Base-by-base conservation (phyloP, 2,888 invertebrate genomes). In the Bombylius discolor region DNA sequence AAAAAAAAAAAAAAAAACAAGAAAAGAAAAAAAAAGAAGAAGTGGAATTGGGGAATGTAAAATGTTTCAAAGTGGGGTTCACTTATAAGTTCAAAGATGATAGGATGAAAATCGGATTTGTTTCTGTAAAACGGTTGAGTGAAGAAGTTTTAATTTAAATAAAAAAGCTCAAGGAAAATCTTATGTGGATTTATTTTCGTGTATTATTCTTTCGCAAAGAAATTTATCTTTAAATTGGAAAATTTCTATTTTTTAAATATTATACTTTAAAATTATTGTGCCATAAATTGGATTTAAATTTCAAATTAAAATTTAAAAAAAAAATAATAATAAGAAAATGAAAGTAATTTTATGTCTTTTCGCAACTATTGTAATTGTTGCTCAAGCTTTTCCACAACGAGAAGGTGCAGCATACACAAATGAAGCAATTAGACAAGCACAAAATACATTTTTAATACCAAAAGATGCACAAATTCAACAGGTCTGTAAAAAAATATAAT, bases 391-490 rank as follows among this genome's bases (percentile, higher is more conserved):
- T 54, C 87, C 86, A 61, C 83, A 83, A 69, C 83, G 88, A 63
- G 90, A 90, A 69, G 91, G 91, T 1, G 84, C 85, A 49, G 83
- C 84, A 58, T 90, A 88, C 76, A 85, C 87, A 66, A 85, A 87
- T 67, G 90, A 91, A 70, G 91, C 90, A 53, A 90, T 91, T 71
- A 81, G 85, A 60, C 90, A 91, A 73, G 90, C 90, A 0, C 89
- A 90, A 74, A 87, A 84, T 74, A 89, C 89, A 5, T 84, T 83
- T 67, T 79, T 91, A 59, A 89, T 90, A 64, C 91, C 91, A 14
- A 86, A 86, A 70, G 89, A 89, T 70, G 90, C 90, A 45, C 83
- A 86, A 68, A 91, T 91, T 61, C 90, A 90, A 74, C 89, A 88
- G 73, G 87, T 85, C 65, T 65, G 63, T 39, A 61, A 42, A 42